phyloP scores from a whole-genome alignment of 2,888 invertebrate species.

The Desoria tigrina region DNA sequence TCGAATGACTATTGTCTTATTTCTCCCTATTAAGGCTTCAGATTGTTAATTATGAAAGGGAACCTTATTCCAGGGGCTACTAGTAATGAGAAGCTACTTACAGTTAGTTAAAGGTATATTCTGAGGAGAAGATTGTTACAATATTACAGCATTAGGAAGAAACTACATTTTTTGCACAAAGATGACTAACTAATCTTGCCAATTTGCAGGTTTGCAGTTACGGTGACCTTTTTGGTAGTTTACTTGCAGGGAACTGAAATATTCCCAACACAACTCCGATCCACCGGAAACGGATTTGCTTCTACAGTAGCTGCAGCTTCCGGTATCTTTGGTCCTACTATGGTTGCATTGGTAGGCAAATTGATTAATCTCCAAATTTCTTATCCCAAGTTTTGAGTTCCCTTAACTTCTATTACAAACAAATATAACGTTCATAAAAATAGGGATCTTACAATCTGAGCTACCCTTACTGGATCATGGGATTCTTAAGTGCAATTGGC shows the following conservation, averaged over 20 bases:
- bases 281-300: conserved; percentile 66
- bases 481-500: conserved; percentile 30
- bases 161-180: conserved; percentile 3
- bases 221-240: conserved; percentile 64
- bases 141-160: conserved; percentile 3
- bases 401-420: neutral
- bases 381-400: neutral
- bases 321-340: conserved; percentile 64
- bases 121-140: neutral
- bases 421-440: neutral
- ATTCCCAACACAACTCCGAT: conserved; percentile 69
- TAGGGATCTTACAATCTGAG: conserved; percentile 41
- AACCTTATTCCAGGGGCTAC: too few relatives aligned
- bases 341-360: conserved; percentile 62
- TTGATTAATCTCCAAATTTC: neutral
- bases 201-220: conserved; percentile 55
- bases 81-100: neutral
- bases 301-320: conserved; percentile 62
- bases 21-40: too few relatives aligned
- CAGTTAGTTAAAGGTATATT: neutral
- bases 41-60: neutral
- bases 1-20: too few relatives aligned
- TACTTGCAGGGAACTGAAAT: conserved; percentile 61
- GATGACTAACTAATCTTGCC: too few relatives aligned
- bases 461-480: conserved; percentile 42